Evolutionary conservation across 2,888 invertebrate species (phyloP).

Genomic region (Zootermopsis nevadensis): DNA sequence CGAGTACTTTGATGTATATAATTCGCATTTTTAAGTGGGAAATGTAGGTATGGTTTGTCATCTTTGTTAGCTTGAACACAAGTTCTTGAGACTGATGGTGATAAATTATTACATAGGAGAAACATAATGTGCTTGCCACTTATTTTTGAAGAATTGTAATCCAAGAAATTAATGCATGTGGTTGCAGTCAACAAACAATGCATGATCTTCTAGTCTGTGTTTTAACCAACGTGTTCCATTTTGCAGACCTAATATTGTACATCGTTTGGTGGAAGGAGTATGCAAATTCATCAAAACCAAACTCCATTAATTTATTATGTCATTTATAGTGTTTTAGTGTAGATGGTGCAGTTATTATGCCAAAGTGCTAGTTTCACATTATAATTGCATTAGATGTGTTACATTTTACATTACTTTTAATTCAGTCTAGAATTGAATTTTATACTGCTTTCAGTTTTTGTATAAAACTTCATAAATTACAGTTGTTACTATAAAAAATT

Average conservation of each 20-base stretch:
- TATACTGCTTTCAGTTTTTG: background rate
- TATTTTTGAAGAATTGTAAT: constrained; percentile 2
- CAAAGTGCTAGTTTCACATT: background rate
- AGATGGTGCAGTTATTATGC: background rate
- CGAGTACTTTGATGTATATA: too few species aligned
- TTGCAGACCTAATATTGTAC: background rate
- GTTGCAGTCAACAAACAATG: background rate
- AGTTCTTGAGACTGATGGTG: background rate
- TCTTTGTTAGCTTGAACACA: background rate
- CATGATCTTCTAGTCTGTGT: background rate
- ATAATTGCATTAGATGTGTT: background rate
- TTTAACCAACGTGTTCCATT: background rate
- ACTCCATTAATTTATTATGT: background rate
- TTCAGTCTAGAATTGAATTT: background rate
- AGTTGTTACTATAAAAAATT: background rate
- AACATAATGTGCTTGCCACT: constrained; percentile 12
- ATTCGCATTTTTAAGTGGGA: too few species aligned
- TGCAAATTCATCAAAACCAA: constrained; percentile 9
- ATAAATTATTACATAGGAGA: constrained; percentile 1
- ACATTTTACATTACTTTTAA: background rate
- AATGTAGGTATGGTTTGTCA: background rate
- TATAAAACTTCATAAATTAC: background rate
- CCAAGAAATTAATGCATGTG: background rate
- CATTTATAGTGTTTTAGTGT: background rate
- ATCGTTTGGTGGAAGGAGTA: background rate